phyloP scores from a whole-genome alignment of 92 coral and sea anemone genomes.

The Heteractis magnifica region DNA sequence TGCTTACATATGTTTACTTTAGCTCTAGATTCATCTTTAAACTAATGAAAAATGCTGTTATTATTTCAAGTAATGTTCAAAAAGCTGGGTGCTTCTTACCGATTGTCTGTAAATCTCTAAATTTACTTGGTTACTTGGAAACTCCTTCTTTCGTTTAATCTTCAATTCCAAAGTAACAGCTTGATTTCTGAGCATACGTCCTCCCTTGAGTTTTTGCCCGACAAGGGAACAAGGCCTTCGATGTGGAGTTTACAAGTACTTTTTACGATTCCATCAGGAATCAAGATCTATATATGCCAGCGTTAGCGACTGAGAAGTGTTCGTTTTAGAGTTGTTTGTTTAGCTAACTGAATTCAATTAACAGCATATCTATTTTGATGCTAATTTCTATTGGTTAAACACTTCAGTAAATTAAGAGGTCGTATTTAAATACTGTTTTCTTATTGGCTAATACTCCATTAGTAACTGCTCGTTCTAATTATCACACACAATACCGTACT shows the following conservation, averaged over 20 bases:
- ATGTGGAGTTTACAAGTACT: neutral
- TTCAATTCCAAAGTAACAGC: neutral
- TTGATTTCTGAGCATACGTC: neutral
- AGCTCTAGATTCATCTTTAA: no score
- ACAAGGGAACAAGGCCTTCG: neutral
- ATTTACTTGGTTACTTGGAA: neutral
- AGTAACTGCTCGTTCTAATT: neutral
- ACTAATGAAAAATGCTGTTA: neutral
- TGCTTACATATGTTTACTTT: neutral
- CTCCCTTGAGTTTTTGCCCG: no score
- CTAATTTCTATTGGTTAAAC: slow-evolving; percentile 7
- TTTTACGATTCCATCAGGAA: neutral
- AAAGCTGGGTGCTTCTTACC: neutral
- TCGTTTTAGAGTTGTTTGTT: neutral
- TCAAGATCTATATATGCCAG: no score
- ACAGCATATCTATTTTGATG: slow-evolving; percentile 1
- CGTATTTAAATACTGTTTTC: neutral
- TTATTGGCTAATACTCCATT: slow-evolving; percentile 9
- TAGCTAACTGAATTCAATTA: slow-evolving; percentile 6
- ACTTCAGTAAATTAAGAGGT: slow-evolving; percentile 9
- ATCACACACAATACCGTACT: neutral
- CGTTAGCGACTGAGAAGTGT: neutral
- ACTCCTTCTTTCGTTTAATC: neutral
- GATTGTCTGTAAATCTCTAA: neutral
- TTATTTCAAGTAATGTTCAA: neutral